These are phyloP conservation scores for Smutsia temminckii DNA, from an alignment of 2,797 vertebrate genomes.

Conservation along the genomic window DNA sequence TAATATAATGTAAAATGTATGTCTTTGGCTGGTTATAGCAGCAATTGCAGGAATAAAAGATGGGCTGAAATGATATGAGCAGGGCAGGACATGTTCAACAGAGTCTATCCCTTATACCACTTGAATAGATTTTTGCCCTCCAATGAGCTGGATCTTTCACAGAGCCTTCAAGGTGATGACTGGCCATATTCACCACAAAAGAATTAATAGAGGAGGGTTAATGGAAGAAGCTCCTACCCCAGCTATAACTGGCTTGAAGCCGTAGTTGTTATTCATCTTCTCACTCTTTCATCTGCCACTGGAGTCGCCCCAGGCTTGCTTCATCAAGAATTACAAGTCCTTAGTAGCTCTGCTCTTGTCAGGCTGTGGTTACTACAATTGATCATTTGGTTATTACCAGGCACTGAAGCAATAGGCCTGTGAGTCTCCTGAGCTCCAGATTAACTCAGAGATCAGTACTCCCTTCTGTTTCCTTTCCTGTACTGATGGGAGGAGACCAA, in stretches of 20 bases:
- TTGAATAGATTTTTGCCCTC: background rate
- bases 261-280: background rate
- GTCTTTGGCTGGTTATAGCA: background rate
- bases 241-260: background rate
- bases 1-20: background rate
- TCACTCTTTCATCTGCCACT: background rate
- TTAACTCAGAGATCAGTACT: background rate
- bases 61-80: background rate
- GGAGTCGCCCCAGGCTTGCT: background rate
- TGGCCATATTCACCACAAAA: background rate
- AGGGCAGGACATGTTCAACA: rapidly evolving
- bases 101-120: background rate
- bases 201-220: background rate
- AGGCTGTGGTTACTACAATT: background rate
- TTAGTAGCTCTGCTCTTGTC: background rate
- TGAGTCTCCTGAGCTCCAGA: background rate
- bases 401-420: background rate
- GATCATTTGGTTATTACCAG: background rate
- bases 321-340: background rate
- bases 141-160: background rate
- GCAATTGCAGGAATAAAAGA: background rate
- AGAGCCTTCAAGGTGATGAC: background rate
- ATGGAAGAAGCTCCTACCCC: background rate
- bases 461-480: background rate
- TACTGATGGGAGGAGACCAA: background rate